Conservation (phyloP, 2,888 invertebrate species). For the Drosophila lacicola region DNA sequence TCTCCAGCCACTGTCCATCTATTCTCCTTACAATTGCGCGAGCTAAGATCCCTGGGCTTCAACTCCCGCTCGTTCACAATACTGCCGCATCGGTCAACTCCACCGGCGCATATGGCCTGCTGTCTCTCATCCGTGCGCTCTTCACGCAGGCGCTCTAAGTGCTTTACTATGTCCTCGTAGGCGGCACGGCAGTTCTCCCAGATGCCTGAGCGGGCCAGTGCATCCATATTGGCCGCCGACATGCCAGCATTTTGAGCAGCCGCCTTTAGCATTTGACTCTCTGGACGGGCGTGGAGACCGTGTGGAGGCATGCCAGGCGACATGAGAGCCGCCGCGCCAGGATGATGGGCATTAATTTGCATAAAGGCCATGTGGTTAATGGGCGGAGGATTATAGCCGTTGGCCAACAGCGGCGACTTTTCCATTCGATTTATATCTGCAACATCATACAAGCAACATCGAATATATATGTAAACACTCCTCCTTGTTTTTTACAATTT, state of each 20-base stretch:
- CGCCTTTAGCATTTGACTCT: slow-evolving; percentile 90
- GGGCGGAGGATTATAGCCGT: slow-evolving; percentile 97
- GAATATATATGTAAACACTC: not conserved
- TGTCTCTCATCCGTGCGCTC: slow-evolving; percentile 94
- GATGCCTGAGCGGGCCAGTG: slow-evolving; percentile 94
- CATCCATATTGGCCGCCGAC: slow-evolving; percentile 91
- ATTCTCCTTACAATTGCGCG: slow-evolving; percentile 91
- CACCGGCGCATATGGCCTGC: slow-evolving; percentile 88
- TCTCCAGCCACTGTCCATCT: not conserved
- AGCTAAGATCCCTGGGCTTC: slow-evolving; percentile 93
- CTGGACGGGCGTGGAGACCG: slow-evolving; percentile 91
- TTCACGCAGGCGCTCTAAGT: slow-evolving; percentile 96
- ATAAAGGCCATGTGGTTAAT: slow-evolving; percentile 97
- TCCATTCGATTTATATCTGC: slow-evolving; percentile 95
- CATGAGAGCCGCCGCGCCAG: slow-evolving; percentile 90
- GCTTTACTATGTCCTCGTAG: slow-evolving; percentile 97
- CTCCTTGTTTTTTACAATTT: not conserved
- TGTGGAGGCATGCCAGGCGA: slow-evolving; percentile 95
- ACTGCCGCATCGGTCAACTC: slow-evolving; percentile 83
- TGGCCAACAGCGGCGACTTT: slow-evolving; percentile 95
- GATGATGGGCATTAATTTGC: slow-evolving; percentile 93
- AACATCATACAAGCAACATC: slow-evolving; percentile 58
- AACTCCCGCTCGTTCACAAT: slow-evolving; percentile 90
- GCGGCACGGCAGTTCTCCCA: slow-evolving; percentile 98
- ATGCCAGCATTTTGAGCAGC: slow-evolving; percentile 91